These are phyloP conservation scores for Drosophila infuscata DNA, from an alignment of 2,888 invertebrate species.

Conservation along the genomic window DNA sequence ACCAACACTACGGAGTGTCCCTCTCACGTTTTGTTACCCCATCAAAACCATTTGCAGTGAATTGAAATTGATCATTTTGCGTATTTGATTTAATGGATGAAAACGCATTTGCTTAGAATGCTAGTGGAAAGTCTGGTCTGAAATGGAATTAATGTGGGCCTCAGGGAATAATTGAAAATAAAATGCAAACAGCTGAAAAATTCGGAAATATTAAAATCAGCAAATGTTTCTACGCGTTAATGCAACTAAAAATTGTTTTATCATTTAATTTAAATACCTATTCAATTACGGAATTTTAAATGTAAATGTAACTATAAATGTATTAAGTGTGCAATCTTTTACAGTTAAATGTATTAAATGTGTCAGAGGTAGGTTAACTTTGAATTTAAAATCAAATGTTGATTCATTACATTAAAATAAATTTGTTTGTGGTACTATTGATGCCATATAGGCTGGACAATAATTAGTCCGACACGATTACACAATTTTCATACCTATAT, in stretches of 20 bases:
- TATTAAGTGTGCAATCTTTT: not conserved
- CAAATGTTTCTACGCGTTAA: slow-evolving; percentile 24
- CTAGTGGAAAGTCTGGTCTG: slow-evolving; percentile 8
- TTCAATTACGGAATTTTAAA: slow-evolving; percentile 9
- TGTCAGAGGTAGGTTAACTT: not conserved
- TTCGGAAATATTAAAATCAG: slow-evolving; percentile 26
- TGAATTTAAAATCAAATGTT: not conserved
- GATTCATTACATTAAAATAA: not conserved
- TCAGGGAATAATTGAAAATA: slow-evolving; percentile 29
- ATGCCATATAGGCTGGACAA: not conserved
- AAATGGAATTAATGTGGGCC: slow-evolving; percentile 65
- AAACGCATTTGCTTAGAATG: slow-evolving; percentile 42
- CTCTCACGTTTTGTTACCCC: not conserved
- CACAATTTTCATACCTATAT: not conserved
- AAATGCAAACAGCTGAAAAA: slow-evolving; percentile 11
- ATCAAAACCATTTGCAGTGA: slow-evolving; percentile 73
- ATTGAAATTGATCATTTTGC: slow-evolving; percentile 81
- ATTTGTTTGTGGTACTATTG: not conserved
- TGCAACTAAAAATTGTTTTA: slow-evolving; percentile 19
- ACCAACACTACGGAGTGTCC: not conserved
- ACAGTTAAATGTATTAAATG: not conserved
- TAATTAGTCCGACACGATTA: not conserved
- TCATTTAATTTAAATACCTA: slow-evolving; percentile 9
- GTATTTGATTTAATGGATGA: slow-evolving; percentile 75
- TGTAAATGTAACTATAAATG: not conserved